Evolutionary conservation across 1,140 invertebrate species (phyloP).

Genomic region (Asbolus verrucosus): DNA sequence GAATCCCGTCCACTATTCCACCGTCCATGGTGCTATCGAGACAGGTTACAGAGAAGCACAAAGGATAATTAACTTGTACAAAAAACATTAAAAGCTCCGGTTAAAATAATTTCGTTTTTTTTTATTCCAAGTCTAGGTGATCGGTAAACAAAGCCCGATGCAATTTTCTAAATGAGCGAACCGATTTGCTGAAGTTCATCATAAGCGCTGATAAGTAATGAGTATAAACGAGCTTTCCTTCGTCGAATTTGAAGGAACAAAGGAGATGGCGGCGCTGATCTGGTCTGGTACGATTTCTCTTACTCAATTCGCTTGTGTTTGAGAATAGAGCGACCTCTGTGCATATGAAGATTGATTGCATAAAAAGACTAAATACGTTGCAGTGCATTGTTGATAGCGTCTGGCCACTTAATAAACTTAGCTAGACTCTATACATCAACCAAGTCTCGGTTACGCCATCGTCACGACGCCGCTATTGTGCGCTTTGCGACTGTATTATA

Average conservation of each 20-base stretch:
- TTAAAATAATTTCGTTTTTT: neutral
- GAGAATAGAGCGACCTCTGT: slow-evolving; percentile 3
- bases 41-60: slow-evolving; percentile 83
- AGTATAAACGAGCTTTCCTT: slow-evolving; percentile 31
- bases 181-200: neutral
- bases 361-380: slow-evolving; percentile 32
- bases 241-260: slow-evolving; percentile 25
- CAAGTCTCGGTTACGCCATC: slow-evolving; percentile 1
- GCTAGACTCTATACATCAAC: slow-evolving; percentile 34
- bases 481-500: slow-evolving; percentile 17
- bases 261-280: slow-evolving; percentile 46
- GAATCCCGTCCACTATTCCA: slow-evolving; percentile 76
- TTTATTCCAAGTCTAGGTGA: no score
- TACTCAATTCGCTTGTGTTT: slow-evolving; percentile 8
- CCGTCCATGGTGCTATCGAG: slow-evolving; percentile 85
- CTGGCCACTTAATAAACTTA: slow-evolving; percentile 39
- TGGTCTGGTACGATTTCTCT: slow-evolving; percentile 20
- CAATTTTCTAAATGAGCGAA: neutral
- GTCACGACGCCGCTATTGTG: slow-evolving; percentile 15
- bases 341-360: slow-evolving; percentile 39
- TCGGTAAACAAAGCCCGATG: no score
- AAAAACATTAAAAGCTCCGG: slow-evolving; percentile 30
- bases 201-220: slow-evolving; percentile 13
- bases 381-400: slow-evolving; percentile 28
- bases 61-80: slow-evolving; percentile 63